A percentile compares a stretch with the other conserved stretches of the same genome.
These are phyloP conservation scores for Psophia crepitans DNA, from an alignment of 2,113 vertebrate genomes.

Conservation along the genomic window DNA sequence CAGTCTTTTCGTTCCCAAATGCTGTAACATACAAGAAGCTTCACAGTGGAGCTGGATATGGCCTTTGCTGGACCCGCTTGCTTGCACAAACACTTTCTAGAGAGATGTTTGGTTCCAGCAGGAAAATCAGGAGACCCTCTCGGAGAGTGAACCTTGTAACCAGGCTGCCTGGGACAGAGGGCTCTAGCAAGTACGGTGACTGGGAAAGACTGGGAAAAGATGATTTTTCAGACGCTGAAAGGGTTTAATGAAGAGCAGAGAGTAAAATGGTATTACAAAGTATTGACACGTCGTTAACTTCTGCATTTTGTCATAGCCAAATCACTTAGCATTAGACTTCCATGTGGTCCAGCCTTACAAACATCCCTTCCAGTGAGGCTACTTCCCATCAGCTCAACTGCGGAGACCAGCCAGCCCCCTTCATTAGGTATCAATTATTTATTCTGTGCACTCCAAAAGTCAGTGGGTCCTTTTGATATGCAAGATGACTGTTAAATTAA, in stretches of 20 bases:
- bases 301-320: background rate
- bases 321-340: background rate
- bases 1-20: background rate
- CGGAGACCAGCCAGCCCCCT: background rate
- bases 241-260: background rate
- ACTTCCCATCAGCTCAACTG: slow-evolving; percentile 11
- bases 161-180: background rate
- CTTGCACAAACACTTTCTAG: background rate
- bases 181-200: background rate
- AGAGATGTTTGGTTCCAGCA: background rate
- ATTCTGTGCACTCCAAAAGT: slow-evolving; percentile 15
- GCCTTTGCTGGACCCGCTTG: background rate
- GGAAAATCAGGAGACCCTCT: background rate
- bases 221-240: background rate
- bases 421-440: slow-evolving; percentile 6
- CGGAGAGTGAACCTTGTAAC: background rate
- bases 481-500: background rate
- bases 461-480: slow-evolving; percentile 6
- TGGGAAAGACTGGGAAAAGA: background rate
- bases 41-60: background rate
- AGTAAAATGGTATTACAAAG: background rate
- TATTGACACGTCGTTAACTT: background rate
- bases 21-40: background rate
- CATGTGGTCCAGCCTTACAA: background rate
- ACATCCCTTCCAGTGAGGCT: slow-evolving; percentile 1